Conservation (phyloP, 2,888 invertebrate species). For the Drosophila affinis region DNA sequence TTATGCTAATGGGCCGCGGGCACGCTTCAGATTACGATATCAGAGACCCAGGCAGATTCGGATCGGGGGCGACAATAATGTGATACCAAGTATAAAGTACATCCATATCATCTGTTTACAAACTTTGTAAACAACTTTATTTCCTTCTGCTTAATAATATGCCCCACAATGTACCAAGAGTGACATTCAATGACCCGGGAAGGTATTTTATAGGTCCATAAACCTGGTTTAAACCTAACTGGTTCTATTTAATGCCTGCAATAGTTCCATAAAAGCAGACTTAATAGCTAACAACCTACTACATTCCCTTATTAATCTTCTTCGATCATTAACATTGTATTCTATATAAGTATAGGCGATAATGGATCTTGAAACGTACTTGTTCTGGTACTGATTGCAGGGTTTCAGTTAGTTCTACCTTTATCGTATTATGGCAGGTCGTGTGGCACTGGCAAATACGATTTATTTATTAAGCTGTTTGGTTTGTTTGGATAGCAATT, state of each 20-base stretch:
- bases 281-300: background rate
- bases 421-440: conserved; percentile 34
- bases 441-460: conserved; percentile 21
- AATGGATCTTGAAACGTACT: background rate
- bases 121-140: background rate
- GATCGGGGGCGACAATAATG: conserved; percentile 1
- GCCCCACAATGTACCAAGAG: background rate
- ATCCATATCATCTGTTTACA: background rate
- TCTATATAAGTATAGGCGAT: too few species aligned
- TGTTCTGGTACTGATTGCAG: background rate
- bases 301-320: background rate
- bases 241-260: background rate
- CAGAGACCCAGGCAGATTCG: background rate
- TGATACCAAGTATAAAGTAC: background rate
- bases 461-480: conserved; percentile 7
- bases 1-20: conserved; percentile 25
- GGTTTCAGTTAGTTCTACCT: background rate
- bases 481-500: conserved; percentile 19
- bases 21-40: conserved; percentile 1
- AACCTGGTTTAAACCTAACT: background rate
- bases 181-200: background rate
- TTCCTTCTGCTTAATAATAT: background rate
- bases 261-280: background rate
- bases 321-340: background rate
- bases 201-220: background rate